These are phyloP conservation scores for Siniperca knerii DNA, from an alignment of 2,113 vertebrate species.

Conservation along the genomic window DNA sequence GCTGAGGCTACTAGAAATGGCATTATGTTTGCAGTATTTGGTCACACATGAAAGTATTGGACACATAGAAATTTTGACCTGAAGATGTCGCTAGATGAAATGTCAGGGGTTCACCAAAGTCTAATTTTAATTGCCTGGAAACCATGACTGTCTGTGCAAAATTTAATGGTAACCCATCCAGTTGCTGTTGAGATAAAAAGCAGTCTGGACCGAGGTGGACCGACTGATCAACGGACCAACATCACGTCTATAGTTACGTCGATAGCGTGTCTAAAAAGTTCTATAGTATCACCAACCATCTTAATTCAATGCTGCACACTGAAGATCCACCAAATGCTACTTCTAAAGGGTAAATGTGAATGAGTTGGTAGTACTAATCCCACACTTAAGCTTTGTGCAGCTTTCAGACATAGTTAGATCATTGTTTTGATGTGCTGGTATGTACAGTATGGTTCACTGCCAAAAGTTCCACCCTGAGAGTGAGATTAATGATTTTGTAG, in stretches of 20 bases:
- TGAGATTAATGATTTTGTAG: constrained; percentile 37
- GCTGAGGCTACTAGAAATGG: not conserved
- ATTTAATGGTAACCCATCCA: not conserved
- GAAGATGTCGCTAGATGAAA: not conserved
- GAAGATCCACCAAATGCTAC: not conserved
- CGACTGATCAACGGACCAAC: not conserved
- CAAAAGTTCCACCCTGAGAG: constrained; percentile 26
- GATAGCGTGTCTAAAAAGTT: not conserved
- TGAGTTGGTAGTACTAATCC: not conserved
- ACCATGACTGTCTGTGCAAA: not conserved
- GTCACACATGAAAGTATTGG: not conserved
- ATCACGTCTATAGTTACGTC: not conserved
- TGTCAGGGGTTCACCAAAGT: not conserved
- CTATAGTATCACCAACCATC: not conserved
- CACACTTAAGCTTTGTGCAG: not conserved
- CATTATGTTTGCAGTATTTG: not conserved
- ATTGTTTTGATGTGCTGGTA: constrained; percentile 29
- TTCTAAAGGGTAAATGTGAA: not conserved
- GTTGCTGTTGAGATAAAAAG: not conserved
- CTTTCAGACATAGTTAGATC: constrained; percentile 22
- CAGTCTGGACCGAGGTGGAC: not conserved
- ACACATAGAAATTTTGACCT: not conserved
- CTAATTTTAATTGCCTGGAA: not conserved
- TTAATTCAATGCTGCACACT: not conserved
- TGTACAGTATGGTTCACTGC: not conserved